Conservation (phyloP, 2,888 invertebrate genomes). For the Nezara viridula region DNA sequence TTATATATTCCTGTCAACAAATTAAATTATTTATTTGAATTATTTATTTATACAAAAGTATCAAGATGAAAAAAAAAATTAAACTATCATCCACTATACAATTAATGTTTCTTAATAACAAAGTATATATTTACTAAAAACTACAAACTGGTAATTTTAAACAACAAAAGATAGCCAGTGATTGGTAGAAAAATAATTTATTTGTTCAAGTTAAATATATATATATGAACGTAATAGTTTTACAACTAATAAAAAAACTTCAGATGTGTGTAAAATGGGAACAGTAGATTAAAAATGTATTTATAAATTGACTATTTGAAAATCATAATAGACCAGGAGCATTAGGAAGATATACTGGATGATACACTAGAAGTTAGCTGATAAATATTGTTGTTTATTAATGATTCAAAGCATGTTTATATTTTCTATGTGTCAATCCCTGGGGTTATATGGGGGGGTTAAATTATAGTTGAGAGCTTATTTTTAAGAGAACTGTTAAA, state of each 20-base stretch:
- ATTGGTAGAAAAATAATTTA: background rate
- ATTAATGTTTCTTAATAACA: too few relatives aligned
- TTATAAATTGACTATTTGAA: background rate
- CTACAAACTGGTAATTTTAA: background rate
- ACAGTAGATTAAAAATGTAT: background rate
- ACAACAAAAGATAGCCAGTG: background rate
- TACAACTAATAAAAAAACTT: background rate
- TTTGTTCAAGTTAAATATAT: background rate
- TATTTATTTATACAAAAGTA: too few relatives aligned
- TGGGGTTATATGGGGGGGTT: constrained; percentile 52
- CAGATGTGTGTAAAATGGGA: background rate
- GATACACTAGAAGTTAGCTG: constrained; percentile 34
- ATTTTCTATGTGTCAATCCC: constrained; percentile 61
- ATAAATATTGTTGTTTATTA: constrained; percentile 64
- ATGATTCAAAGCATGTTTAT: constrained; percentile 61
- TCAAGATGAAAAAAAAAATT: too few relatives aligned
- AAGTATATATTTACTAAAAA: background rate
- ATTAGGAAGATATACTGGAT: too few relatives aligned
- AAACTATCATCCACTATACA: too few relatives aligned
- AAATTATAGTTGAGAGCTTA: constrained; percentile 56
- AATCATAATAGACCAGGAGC: too few relatives aligned
- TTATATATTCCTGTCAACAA: too few relatives aligned
- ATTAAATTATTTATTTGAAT: too few relatives aligned
- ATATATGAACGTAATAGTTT: background rate
- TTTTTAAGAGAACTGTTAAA: constrained; percentile 57